Percentiles rank a stretch among this genome's conserved stretches.
phyloP scores from a whole-genome alignment of 2,888 invertebrate genomes.

The Pseudococcus jackbeardsleyi region DNA sequence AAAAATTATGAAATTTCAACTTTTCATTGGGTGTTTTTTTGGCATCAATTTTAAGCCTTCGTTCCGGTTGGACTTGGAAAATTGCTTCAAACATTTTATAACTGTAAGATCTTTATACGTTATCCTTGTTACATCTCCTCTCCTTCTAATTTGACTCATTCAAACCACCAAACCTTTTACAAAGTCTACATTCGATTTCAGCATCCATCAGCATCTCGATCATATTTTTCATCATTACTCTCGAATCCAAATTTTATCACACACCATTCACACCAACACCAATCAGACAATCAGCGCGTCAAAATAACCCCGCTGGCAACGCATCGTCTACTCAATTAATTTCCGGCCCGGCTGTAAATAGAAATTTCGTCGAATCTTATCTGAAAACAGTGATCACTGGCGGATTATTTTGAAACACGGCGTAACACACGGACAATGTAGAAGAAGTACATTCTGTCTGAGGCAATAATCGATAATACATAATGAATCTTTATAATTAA shows the following conservation, averaged over 20 bases:
- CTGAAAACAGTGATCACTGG: constrained; percentile 1
- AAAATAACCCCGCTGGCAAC: neutral
- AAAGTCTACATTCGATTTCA: no score
- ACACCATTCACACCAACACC: neutral
- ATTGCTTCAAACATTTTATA: no score
- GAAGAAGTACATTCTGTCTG: neutral
- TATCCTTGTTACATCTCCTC: no score
- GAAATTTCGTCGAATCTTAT: constrained; percentile 18
- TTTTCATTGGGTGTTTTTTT: no score
- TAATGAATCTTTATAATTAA: constrained; percentile 50
- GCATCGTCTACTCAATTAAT: constrained; percentile 3
- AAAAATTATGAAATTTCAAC: no score
- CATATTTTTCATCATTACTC: neutral
- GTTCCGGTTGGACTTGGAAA: no score
- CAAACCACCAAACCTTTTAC: no score
- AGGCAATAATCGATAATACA: constrained; percentile 35
- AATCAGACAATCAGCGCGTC: neutral
- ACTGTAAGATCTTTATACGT: no score
- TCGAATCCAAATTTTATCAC: neutral
- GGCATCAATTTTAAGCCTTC: no score
- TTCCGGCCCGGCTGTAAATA: neutral
- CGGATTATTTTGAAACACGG: constrained; percentile 8
- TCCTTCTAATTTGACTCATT: no score
- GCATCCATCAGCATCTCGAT: no score
- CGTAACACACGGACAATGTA: constrained; percentile 16